Evolutionary conservation across 2,113 vertebrate genomes (phyloP), one percentile per base, ranked within the genome.

Genomic region (Rallus limicola): DNA sequence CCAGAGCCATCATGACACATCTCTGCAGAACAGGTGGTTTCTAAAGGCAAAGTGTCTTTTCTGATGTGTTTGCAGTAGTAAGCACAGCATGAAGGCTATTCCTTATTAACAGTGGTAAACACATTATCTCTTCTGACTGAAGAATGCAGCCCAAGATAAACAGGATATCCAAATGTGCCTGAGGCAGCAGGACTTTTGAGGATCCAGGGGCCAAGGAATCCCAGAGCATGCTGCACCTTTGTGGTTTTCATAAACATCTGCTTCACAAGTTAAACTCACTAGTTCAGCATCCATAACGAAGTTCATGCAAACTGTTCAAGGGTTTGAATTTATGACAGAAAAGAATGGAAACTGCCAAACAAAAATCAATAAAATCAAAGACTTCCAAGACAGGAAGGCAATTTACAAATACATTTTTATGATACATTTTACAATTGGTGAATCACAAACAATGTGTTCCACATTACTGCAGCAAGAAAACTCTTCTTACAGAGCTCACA

Each of bases 101-200:
- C 52, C 46, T 72, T 26, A 40, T 36, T 71, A 89, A 75, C 3
- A 67, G 23, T 82, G 55, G 26, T 72, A 44, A 93, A 94, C 16
- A 74, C 16, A 62, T 63, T 60, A 28, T 85, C 34, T 82, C 85
- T 89, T 79, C n/a, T 82, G 34, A 72, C 33, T 38, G 64, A 93
- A 95, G 75, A 83, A 94, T 84, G 53, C 31, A 82, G 50, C 56
- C 69, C 70, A 53, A 95, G 63, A 85, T 68, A 97, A 97, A 95
- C 44, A 88, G 80, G 68, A 92, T 55, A 82, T 34, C 2, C 13
- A 79, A 17, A 3, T 6, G 1, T 68, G 40, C 16, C 23, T 68
- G 46, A 87, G 52, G 9, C 19, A 82, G n/a, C 17, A 83, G 44
- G 29, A 76, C 25, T 46, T 65, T 19, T 36, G 31, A 34, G 20